Base-by-base conservation (phyloP, 2,888 invertebrate genomes). In the Elegia similella region DNA sequence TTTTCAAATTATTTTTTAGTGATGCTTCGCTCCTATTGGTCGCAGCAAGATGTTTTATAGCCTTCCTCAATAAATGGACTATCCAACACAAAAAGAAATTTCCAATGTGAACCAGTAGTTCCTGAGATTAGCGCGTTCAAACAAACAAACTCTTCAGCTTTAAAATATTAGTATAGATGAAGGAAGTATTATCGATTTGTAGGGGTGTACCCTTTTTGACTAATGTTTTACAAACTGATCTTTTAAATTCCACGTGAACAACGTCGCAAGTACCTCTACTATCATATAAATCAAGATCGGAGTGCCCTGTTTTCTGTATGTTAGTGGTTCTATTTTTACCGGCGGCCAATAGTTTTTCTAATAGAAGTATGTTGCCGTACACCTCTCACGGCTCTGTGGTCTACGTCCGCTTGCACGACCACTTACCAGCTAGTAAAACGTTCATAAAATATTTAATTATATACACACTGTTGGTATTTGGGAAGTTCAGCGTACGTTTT, bases 301-400 rank as follows among this genome's bases (percentile, higher is more conserved):
- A 76, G 82, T 70, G 84, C 80, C 82, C 89, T 91, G 90, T 79
- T 89, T 89, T 88, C 81, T 90, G 89, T 90, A 86, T 73, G 80
- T 87, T 80, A 78, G 73, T 81, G 76, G 72, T 76, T 80, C 87
- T 89, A 88, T 90, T 90, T 89, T 84, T 72, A 80, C 73, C 74
- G 75, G 73, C 67, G 63, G 67, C 70, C 73, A 74, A 76, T 75
- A 72, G 76, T 73, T 83, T 79, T 78, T 75, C 77, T 81, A 85
- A 82, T 75, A 78, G 82, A 84, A 83, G 73, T 80, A 79, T 74
- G 68, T 73, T 69, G 67, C 68, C 64, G 65, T 60, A 68, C 61
- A 62, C 29, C 57, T 56, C 42, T 52, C 17, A 56, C 15, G 52
- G 34, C 29, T 43, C 16, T 52, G 50, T 56, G 32, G 50, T 43